phyloP scores from a whole-genome alignment of 2,797 vertebrate genomes.

The Pseudochirops corinnae region DNA sequence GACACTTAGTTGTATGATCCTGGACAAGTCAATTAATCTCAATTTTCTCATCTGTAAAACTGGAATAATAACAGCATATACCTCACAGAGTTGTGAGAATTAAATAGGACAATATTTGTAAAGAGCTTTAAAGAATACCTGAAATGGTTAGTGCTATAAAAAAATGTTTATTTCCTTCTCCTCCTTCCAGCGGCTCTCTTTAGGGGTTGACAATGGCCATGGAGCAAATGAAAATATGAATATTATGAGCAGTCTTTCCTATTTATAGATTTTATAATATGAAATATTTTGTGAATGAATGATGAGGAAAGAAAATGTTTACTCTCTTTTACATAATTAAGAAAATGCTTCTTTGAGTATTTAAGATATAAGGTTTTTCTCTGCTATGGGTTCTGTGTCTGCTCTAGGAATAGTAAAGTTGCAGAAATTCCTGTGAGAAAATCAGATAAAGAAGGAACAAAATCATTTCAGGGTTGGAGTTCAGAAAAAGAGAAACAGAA shows the following conservation, averaged over 20 bases:
- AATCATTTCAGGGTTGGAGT: background rate
- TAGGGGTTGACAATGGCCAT: background rate
- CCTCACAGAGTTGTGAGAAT: too few relatives aligned
- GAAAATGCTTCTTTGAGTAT: background rate
- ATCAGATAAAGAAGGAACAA: background rate
- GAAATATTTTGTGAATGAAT: background rate
- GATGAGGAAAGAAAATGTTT: background rate
- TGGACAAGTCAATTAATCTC: too few relatives aligned
- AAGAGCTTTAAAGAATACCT: too few relatives aligned
- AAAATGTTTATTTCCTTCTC: background rate
- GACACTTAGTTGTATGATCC: too few relatives aligned
- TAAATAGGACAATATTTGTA: too few relatives aligned
- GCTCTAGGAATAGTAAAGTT: background rate
- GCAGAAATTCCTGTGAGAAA: background rate
- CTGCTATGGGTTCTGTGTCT: background rate
- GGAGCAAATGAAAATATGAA: background rate
- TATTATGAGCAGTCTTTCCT: background rate
- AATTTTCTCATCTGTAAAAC: too few relatives aligned
- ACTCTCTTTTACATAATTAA: background rate
- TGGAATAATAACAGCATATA: too few relatives aligned
- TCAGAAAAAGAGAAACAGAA: background rate
- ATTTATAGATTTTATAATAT: background rate
- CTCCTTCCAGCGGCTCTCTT: background rate
- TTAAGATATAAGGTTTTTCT: background rate
- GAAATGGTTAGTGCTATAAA: background rate